Conservation (phyloP, 64 coral and sea anemone genomes). For the Stylophora pistillata region DNA sequence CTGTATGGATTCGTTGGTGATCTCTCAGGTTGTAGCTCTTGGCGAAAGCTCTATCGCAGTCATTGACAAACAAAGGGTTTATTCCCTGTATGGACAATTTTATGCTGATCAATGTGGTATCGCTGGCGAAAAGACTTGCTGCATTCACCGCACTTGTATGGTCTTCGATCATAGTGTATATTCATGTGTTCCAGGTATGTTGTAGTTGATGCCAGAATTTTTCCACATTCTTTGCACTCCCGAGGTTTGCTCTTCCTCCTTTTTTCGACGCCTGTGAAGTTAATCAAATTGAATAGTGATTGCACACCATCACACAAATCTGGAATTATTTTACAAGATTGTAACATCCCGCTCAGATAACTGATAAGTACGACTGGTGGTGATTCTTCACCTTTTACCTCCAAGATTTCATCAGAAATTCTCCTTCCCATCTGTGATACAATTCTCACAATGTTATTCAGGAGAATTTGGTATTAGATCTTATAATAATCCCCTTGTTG, state of each 20-base stretch:
- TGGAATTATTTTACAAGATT: too few species aligned
- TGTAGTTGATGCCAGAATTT: not conserved
- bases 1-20: conserved; percentile 37
- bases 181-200: conserved; percentile 26
- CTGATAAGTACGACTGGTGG: too few species aligned
- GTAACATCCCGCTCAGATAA: too few species aligned
- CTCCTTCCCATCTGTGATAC: too few species aligned
- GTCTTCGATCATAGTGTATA: conserved; percentile 32
- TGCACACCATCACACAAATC: too few species aligned
- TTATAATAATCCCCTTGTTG: too few species aligned
- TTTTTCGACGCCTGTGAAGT: conserved; percentile 1
- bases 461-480: too few species aligned
- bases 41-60: conserved; percentile 27
- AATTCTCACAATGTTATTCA: too few species aligned
- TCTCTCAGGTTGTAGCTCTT: not conserved
- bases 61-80: conserved; percentile 46
- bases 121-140: conserved; percentile 45
- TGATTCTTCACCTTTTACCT: too few species aligned
- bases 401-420: too few species aligned
- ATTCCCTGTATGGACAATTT: conserved; percentile 54
- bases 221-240: conserved; percentile 33
- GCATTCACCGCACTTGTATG: conserved; percentile 57
- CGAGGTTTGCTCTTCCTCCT: not conserved
- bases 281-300: not conserved
- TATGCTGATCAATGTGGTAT: conserved; percentile 39